Percentiles rank a stretch among this genome's conserved stretches.
Conservation (phyloP, 1,140 invertebrate genomes). For the Saccostrea glomerata region DNA sequence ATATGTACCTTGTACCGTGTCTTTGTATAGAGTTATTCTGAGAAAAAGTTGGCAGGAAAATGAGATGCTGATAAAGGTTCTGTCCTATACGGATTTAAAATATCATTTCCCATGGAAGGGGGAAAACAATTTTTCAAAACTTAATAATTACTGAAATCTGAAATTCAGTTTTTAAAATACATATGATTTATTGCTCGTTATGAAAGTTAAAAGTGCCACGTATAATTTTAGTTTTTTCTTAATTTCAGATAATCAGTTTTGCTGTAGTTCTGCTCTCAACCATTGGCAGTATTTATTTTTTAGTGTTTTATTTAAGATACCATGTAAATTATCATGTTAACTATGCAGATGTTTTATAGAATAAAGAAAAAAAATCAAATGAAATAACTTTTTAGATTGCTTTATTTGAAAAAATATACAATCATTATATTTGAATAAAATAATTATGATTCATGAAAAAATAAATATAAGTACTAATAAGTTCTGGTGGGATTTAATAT, state of each 20-base stretch:
- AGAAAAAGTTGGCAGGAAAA: not conserved
- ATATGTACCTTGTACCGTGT: conserved; percentile 67
- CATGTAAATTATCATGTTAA: not conserved
- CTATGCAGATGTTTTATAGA: not conserved
- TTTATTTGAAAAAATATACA: no score
- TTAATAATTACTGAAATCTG: not conserved
- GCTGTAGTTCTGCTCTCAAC: not conserved
- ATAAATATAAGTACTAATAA: no score
- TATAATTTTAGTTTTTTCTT: not conserved
- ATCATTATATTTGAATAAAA: no score
- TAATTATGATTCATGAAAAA: no score
- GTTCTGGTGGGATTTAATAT: no score
- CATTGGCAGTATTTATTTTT: not conserved
- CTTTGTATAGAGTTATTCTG: conserved; percentile 57
- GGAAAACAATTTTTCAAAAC: not conserved
- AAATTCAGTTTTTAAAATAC: not conserved
- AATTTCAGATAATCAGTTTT: conserved; percentile 5
- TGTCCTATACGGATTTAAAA: not conserved
- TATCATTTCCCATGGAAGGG: not conserved
- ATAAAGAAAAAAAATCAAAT: not conserved
- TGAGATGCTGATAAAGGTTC: not conserved
- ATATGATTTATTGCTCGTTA: not conserved
- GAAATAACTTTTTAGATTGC: not conserved
- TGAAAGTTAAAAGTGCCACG: not conserved
- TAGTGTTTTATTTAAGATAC: not conserved